phyloP scores from a whole-genome alignment of 2,113 vertebrate species.

The Bos javanicus region DNA sequence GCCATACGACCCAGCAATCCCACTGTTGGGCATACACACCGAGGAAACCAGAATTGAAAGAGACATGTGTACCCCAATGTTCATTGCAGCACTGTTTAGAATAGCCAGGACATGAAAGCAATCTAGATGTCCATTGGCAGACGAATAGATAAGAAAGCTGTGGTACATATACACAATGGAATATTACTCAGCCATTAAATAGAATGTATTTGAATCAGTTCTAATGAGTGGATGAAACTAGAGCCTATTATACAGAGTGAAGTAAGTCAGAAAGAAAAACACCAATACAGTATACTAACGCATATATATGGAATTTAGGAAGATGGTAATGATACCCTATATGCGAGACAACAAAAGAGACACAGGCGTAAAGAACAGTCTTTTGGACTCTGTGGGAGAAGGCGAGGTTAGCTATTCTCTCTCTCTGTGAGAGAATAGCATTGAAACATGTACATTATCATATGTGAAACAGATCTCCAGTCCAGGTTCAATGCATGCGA shows the following conservation, averaged over 20 bases:
- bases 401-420: neutral
- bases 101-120: neutral
- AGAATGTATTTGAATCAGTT: neutral
- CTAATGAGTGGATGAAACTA: neutral
- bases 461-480: neutral
- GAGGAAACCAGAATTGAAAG: neutral
- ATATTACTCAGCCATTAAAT: neutral
- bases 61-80: neutral
- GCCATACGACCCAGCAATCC: neutral
- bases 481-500: neutral
- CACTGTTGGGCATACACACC: neutral
- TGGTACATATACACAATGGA: neutral
- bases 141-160: neutral
- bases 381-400: neutral
- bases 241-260: neutral
- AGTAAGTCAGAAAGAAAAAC: neutral
- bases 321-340: neutral
- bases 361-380: neutral
- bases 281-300: neutral
- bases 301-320: neutral
- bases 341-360: neutral
- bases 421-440: neutral
- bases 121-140: neutral
- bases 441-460: neutral
- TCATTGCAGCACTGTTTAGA: neutral